A percentile compares a stretch with the other conserved stretches of the same genome.
Conservation (phyloP, 1,140 invertebrate genomes). For the Platorchestia sp. region DNA sequence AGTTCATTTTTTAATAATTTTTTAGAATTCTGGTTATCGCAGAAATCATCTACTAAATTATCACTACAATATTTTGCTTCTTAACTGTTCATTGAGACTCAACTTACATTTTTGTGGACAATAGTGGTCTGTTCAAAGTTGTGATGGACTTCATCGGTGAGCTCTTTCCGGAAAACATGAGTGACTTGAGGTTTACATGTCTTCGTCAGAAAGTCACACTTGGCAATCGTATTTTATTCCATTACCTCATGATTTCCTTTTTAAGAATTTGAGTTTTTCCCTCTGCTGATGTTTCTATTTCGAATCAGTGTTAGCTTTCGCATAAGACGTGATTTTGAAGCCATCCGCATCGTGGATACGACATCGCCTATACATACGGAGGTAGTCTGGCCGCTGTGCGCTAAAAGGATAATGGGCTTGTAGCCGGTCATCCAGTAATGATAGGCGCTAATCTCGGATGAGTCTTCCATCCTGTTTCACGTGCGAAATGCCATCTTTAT, state of each 20-base stretch:
- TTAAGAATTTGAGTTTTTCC: not conserved
- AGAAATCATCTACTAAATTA: no score
- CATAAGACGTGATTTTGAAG: not conserved
- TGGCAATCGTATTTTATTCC: not conserved
- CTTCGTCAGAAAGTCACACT: no score
- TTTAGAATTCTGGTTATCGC: no score
- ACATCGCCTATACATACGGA: not conserved
- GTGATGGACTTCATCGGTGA: no score
- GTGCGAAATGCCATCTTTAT: not conserved
- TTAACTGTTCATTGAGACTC: no score
- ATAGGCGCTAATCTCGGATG: constrained; percentile 14
- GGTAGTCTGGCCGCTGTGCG: not conserved
- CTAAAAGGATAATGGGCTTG: not conserved
- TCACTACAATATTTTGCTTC: no score
- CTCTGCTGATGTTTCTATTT: not conserved
- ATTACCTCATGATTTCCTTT: not conserved
- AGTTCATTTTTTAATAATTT: no score
- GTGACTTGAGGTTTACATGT: no score
- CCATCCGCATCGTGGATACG: not conserved
- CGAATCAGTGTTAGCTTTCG: not conserved
- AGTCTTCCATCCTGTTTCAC: constrained; percentile 47
- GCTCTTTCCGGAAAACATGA: no score
- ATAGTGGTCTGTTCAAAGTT: no score
- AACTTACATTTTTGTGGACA: no score
- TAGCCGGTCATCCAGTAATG: constrained; percentile 1